Evolutionary conservation across 2,113 vertebrate species (phyloP).

Genomic region (Vanacampus margaritifer): DNA sequence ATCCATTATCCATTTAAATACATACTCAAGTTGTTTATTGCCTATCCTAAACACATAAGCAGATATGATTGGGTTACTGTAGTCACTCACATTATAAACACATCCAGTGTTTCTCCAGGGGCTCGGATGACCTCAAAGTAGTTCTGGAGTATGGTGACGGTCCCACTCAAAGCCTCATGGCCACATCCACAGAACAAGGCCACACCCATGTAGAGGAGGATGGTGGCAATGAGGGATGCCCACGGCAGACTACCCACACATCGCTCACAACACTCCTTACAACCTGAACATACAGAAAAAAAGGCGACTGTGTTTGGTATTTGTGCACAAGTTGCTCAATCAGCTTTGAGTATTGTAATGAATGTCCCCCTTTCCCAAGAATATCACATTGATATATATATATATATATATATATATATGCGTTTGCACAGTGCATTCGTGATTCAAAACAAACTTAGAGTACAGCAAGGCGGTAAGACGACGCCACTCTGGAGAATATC

Average conservation of each 20-base stretch:
- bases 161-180: constrained; percentile 93
- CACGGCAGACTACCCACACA: constrained; percentile 96
- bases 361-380: too few species aligned
- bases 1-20: not conserved
- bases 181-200: constrained; percentile 97
- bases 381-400: too few species aligned
- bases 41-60: not conserved
- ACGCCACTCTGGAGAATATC: too few species aligned
- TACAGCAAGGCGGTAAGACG: too few species aligned
- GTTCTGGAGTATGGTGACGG: constrained; percentile 92
- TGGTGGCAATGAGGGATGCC: constrained; percentile 93
- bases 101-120: constrained; percentile 48
- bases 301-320: not conserved
- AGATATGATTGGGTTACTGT: not conserved
- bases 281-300: constrained; percentile 73
- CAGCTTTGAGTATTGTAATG: too few species aligned
- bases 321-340: too few species aligned
- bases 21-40: not conserved
- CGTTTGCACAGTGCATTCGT: too few species aligned
- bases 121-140: constrained; percentile 77
- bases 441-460: too few species aligned
- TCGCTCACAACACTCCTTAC: constrained; percentile 96
- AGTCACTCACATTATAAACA: constrained; percentile 63
- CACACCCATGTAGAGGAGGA: constrained; percentile 93
- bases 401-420: too few species aligned